Conservation (phyloP, 1,140 invertebrate genomes). For the Nephotettix cincticeps region DNA sequence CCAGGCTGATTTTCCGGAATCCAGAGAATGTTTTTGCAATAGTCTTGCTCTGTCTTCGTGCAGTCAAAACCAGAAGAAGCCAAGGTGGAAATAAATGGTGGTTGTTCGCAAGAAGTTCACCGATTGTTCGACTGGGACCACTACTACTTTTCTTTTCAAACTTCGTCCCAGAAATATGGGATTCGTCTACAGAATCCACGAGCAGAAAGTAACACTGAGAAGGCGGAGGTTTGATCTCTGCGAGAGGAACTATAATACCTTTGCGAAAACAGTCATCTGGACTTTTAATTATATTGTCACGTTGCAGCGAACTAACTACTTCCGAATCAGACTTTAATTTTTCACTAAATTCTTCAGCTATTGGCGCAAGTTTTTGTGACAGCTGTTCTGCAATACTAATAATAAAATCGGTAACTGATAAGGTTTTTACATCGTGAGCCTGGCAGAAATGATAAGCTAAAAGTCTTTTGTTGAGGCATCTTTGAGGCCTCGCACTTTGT, state of each 20-base stretch:
- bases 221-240: slow-evolving; percentile 79
- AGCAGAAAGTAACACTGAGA: slow-evolving; percentile 82
- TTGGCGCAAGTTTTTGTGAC: slow-evolving; percentile 46
- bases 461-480: slow-evolving; percentile 70
- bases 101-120: slow-evolving; percentile 82
- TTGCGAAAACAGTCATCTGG: slow-evolving; percentile 90
- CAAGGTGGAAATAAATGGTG: slow-evolving; percentile 93
- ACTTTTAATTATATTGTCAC: slow-evolving; percentile 73
- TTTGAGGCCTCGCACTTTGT: slow-evolving; percentile 63
- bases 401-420: slow-evolving; percentile 82
- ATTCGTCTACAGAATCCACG: slow-evolving; percentile 92
- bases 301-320: slow-evolving; percentile 66
- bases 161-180: slow-evolving; percentile 34
- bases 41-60: slow-evolving; percentile 79
- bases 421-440: slow-evolving; percentile 57
- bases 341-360: slow-evolving; percentile 48
- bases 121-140: slow-evolving; percentile 66
- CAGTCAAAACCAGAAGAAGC: slow-evolving; percentile 88
- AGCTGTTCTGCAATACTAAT: slow-evolving; percentile 77
- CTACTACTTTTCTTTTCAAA: slow-evolving; percentile 39
- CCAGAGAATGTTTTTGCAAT: slow-evolving; percentile 91
- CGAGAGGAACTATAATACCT: slow-evolving; percentile 79
- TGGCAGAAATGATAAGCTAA: slow-evolving; percentile 84
- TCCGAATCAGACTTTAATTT: slow-evolving; percentile 53
- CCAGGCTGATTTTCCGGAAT: slow-evolving; percentile 89